Percentiles rank a stretch among this genome's conserved stretches.
These are phyloP conservation scores for Zapornia atra DNA, from an alignment of 2,113 vertebrate species.

Conservation along the genomic window DNA sequence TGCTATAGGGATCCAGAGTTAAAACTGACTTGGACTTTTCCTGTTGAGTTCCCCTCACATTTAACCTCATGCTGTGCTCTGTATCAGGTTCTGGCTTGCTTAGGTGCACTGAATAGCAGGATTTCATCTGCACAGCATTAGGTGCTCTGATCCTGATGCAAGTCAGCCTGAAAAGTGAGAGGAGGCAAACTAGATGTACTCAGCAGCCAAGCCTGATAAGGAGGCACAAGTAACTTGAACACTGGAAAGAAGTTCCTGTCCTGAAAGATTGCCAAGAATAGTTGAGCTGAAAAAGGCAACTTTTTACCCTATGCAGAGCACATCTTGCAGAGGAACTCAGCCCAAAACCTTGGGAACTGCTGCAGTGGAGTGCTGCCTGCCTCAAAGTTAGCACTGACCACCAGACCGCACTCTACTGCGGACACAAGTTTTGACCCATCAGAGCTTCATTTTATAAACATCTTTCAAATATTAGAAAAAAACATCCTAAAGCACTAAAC, in stretches of 20 bases:
- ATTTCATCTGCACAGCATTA: background rate
- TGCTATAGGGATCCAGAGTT: background rate
- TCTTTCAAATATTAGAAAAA: background rate
- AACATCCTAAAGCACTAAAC: background rate
- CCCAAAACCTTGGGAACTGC: background rate
- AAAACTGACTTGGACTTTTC: background rate
- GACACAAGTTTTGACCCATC: background rate
- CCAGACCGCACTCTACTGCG: background rate
- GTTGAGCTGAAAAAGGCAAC: background rate
- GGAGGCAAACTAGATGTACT: background rate
- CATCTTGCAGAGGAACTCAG: background rate
- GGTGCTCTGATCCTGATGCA: background rate
- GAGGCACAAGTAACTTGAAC: background rate
- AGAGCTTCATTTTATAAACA: background rate
- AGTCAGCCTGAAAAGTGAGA: background rate
- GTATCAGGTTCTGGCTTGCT: background rate
- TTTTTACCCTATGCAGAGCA: accelerated
- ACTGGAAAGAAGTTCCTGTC: too few species aligned
- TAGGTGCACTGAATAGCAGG: background rate
- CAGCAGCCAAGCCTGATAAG: background rate
- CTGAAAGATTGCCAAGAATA: background rate
- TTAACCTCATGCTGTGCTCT: accelerated
- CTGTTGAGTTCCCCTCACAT: background rate
- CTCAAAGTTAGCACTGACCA: background rate
- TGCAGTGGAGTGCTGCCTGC: background rate